Evolutionary conservation across 2,797 vertebrate genomes (phyloP).

Genomic region (Erpetoichthys calabaricus): DNA sequence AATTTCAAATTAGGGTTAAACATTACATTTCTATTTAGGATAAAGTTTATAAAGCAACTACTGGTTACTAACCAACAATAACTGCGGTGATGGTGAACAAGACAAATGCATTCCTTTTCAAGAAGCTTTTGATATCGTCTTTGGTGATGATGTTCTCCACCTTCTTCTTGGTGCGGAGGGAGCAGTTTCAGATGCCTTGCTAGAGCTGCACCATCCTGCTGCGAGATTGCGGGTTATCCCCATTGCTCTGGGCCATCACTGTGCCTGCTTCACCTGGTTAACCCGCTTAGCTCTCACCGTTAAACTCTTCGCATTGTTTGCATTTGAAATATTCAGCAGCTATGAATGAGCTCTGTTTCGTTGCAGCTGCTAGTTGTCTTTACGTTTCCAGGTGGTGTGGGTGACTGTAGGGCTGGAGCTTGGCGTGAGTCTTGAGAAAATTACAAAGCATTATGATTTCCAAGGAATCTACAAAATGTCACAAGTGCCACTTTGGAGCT

Average conservation of each 20-base stretch:
- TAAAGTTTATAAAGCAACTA: neutral
- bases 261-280: neutral
- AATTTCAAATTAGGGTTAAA: too few relatives aligned
- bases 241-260: conserved; percentile 69
- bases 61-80: conserved; percentile 65
- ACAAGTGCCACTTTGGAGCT: too few relatives aligned
- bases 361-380: too few relatives aligned
- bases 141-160: conserved; percentile 87
- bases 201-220: conserved; percentile 79
- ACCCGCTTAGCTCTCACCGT: neutral
- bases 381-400: too few relatives aligned
- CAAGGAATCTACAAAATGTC: too few relatives aligned
- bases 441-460: too few relatives aligned
- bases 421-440: too few relatives aligned
- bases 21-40: too few relatives aligned
- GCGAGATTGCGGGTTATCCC: conserved; percentile 54
- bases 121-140: conserved; percentile 76
- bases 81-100: conserved; percentile 82
- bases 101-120: conserved; percentile 85
- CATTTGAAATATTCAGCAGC: neutral
- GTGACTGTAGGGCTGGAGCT: too few relatives aligned
- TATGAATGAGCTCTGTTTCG: too few relatives aligned
- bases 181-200: conserved; percentile 80
- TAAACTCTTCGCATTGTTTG: neutral
- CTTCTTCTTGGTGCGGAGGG: conserved; percentile 83